phyloP scores from a whole-genome alignment of 2,888 invertebrate genomes.

The Embidobia sp. region DNA sequence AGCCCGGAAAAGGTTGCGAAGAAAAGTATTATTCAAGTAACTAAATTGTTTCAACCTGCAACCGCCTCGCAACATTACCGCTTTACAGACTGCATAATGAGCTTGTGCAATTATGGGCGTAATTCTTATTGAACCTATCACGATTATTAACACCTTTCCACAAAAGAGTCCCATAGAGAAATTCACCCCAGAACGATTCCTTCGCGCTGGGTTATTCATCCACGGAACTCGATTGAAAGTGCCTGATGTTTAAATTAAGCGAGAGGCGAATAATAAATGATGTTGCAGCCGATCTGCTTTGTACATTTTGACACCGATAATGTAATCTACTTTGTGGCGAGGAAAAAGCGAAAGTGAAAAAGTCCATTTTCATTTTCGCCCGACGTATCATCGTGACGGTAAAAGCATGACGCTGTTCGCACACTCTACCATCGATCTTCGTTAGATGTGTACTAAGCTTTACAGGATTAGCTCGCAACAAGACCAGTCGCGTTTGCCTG shows the following conservation, averaged over 20 bases:
- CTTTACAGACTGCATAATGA: slow-evolving; percentile 15
- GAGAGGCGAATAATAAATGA: slow-evolving; percentile 45
- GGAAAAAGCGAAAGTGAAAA: slow-evolving; percentile 50
- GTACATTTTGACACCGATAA: slow-evolving; percentile 50
- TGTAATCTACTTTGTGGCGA: slow-evolving; percentile 36
- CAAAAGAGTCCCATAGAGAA: no score
- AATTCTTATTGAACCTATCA: slow-evolving; percentile 9
- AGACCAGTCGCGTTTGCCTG: slow-evolving; percentile 69
- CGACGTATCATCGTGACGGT: slow-evolving; percentile 71
- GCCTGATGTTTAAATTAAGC: slow-evolving; percentile 31
- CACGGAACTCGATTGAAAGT: slow-evolving; percentile 34
- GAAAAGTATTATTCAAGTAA: neutral
- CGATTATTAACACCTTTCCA: no score
- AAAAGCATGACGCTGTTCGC: slow-evolving; percentile 68
- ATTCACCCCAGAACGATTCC: no score
- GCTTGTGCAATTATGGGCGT: slow-evolving; percentile 1
- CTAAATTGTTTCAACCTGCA: slow-evolving; percentile 4
- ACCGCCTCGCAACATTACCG: neutral
- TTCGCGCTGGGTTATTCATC: no score
- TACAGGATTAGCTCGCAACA: slow-evolving; percentile 72
- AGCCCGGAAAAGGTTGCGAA: slow-evolving; percentile 16
- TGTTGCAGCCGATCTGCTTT: slow-evolving; percentile 43
- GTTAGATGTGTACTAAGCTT: slow-evolving; percentile 70
- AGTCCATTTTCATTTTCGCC: slow-evolving; percentile 70
- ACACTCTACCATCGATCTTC: slow-evolving; percentile 72